A percentile compares a stretch with the other conserved stretches of the same genome.
phyloP scores from a whole-genome alignment of 2,113 vertebrate genomes.

The Eptesicus fuscus region DNA sequence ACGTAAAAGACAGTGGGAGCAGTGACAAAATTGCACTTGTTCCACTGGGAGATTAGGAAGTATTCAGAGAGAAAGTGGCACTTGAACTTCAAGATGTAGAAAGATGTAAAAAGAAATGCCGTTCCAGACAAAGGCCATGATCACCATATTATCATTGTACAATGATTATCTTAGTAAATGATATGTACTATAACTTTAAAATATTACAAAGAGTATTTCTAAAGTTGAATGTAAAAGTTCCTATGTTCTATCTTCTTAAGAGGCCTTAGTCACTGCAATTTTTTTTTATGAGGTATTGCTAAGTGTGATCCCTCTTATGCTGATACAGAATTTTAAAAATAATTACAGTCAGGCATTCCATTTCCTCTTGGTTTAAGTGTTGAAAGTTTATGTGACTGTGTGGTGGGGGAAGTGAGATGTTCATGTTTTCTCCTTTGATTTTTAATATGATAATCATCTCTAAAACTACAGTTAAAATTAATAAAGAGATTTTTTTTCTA shows the following conservation, averaged over 20 bases:
- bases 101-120: background rate
- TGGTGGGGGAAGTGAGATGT: background rate
- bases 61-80: background rate
- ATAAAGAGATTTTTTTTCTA: conserved; percentile 66
- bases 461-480: conserved; percentile 70
- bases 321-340: background rate
- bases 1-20: background rate
- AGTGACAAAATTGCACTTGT: background rate
- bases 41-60: background rate
- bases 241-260: background rate
- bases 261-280: background rate
- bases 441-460: conserved; percentile 49
- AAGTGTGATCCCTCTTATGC: background rate
- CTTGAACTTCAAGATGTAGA: background rate
- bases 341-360: background rate
- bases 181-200: background rate
- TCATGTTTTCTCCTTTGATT: conserved; percentile 13
- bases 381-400: background rate
- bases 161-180: background rate
- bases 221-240: background rate
- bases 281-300: background rate
- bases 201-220: background rate
- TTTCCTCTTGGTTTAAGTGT: background rate
- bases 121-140: background rate
- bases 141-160: background rate